Conservation (phyloP, 2,113 vertebrate species). For the Fukomys damarensis region DNA sequence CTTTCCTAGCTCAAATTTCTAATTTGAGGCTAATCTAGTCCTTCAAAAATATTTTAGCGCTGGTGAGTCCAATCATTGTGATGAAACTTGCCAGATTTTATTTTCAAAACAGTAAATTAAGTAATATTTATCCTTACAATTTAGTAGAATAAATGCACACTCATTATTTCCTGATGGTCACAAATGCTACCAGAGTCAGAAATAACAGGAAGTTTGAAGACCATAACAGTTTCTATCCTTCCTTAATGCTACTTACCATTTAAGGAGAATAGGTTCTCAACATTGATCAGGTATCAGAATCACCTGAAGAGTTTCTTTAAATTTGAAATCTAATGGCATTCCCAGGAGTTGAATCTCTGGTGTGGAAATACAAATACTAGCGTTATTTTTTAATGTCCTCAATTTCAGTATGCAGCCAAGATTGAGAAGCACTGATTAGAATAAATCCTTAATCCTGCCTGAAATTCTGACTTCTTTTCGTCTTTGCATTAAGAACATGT, state of each 20-base stretch:
- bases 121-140: neutral
- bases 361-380: neutral
- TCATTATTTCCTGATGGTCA: too few species aligned
- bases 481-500: too few species aligned
- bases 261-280: neutral
- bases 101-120: neutral
- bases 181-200: neutral
- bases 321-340: neutral
- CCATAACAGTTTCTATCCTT: neutral
- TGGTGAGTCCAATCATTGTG: neutral
- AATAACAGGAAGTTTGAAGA: neutral
- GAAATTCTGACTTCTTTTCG: too few species aligned
- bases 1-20: neutral
- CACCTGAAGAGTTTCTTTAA: neutral
- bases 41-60: conserved; percentile 6
- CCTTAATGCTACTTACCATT: neutral
- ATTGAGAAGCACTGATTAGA: neutral
- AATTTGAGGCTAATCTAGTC: neutral
- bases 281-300: neutral
- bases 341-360: neutral
- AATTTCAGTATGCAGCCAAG: neutral
- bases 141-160: neutral
- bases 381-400: neutral
- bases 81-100: neutral
- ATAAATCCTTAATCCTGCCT: neutral